Evolutionary conservation across 2,888 invertebrate species (phyloP), one percentile per base, ranked within the genome.

Genomic region (Cylindroiulus punctatus): DNA sequence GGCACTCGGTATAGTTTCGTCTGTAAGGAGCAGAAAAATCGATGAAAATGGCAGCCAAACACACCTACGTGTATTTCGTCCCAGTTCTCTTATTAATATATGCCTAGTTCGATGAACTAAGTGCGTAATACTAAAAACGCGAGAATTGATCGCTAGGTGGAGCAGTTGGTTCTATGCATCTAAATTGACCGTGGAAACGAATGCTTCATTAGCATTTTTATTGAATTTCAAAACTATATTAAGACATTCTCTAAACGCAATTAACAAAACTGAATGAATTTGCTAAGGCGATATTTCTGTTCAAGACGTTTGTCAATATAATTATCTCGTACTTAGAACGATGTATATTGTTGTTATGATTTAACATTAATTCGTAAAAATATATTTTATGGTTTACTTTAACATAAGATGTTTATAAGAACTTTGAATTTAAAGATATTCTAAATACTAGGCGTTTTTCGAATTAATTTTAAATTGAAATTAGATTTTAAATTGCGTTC

Each of bases 1-100:
- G 76, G 76, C 76, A 76, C 30, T 76, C 30, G 76, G 76, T 76
- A 76, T 76, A 30, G 76, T 76, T 76, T 44, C 44, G 8, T 12
- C 12, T 30, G 14, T 76, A 76, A 76, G 14, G 30, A 76, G 30
- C 12, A 30, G 44, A 76, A 76, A 76, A 76, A 65, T 76, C 76
- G 76, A 76, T 76, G 26, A 76, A 76, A 76, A 76, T 76, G 26
- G 76, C 76, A 22, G 26, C 30, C 76, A 76, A 26, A 76, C 76
- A 76, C 76, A 76, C 76, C 76, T 76, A n/a, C n/a, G n/a, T n/a
- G n/a, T n/a, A 76, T 26, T 76, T 76, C 76, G 5, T 76, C 10
- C 30, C 76, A 76, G 76, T 12, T 76, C 30, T 30, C 76, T 76
- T 76, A 76, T 76, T 76, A 76, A 76, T 76, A 76, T 76, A 26